Percentiles rank a stretch among this genome's conserved stretches.
Evolutionary conservation across 1,140 invertebrate genomes (phyloP).

Genomic region (Magallana gigas): DNA sequence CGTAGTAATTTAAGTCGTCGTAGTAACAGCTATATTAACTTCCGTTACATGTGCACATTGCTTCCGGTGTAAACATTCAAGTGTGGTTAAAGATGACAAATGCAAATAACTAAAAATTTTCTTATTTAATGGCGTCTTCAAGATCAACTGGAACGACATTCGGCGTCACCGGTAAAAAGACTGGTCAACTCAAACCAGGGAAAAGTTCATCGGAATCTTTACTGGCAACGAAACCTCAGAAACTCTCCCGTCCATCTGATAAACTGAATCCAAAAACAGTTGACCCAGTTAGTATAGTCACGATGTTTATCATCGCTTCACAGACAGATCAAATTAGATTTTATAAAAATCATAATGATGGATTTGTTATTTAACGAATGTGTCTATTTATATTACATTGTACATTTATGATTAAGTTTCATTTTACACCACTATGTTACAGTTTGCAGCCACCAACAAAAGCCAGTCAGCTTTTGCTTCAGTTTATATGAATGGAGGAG

Average conservation of each 20-base stretch:
- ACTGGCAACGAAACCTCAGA: slow-evolving; percentile 44
- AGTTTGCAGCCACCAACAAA: slow-evolving; percentile 51
- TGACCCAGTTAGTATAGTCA: slow-evolving; percentile 73
- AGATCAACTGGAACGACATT: slow-evolving; percentile 45
- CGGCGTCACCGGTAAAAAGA: slow-evolving; percentile 58
- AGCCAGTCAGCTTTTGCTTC: slow-evolving; percentile 75
- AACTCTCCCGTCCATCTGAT: slow-evolving; percentile 72
- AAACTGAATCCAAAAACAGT: slow-evolving; percentile 78
- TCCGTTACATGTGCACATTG: slow-evolving; percentile 4
- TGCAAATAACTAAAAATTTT: not conserved
- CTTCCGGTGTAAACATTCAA: slow-evolving; percentile 40
- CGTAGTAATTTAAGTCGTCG: slow-evolving; percentile 44
- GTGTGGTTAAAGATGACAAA: not conserved
- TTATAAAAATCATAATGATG: too few relatives aligned
- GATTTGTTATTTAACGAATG: too few relatives aligned
- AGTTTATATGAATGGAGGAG: slow-evolving; percentile 76
- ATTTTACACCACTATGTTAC: not conserved
- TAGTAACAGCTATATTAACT: slow-evolving; percentile 36
- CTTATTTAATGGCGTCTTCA: slow-evolving; percentile 17
- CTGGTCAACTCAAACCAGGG: not conserved
- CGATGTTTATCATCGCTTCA: too few relatives aligned
- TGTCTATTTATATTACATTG: too few relatives aligned
- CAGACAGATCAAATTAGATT: too few relatives aligned
- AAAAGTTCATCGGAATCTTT: slow-evolving; percentile 51
- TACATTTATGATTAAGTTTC: too few relatives aligned